Evolutionary conservation across 2,797 vertebrate species (phyloP), one percentile per base, ranked within the genome.

Genomic region (Periophthalmus magnuspinnatus): DNA sequence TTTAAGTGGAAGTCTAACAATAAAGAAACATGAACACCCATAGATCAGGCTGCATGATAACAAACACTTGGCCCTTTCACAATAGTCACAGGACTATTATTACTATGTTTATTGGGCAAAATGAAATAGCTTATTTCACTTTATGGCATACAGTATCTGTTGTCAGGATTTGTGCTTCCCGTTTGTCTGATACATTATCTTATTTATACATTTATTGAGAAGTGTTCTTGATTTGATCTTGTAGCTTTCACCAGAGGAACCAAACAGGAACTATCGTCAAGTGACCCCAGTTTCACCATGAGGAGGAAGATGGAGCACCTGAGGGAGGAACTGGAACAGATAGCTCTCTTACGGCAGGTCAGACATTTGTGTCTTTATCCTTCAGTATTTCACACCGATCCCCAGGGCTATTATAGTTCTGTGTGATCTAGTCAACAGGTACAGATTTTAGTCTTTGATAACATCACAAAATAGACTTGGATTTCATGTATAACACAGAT

Each of bases 291-390:
- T 54, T 99, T 99, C 88, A 99, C 97, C 14, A 99, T 99, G 94
- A 94, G 97, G 85, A 95, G 97, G 91, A 99, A 98, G 88, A 98
- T 99, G 97, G 97, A 99, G 76, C 97, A 99, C 87, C 88, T 99
- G 77, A 88, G 96, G 76, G 97, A 99, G 89, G 97, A 99, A 88
- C 93, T 97, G 84, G 97, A 99, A 11, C 96, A 98, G 86, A 97
- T 99, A 67, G 88, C 93, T 73, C 94, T 96, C 8, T 87, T 99
- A 63, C 96, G 96, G 33, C 94, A 94, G 91, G 97, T 99, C 87
- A 68, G 94, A 85, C 3, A 5, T 16, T 36, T 28, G 45, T 38
- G 58, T 77, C 56, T 77, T 83, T 55, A 36, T 32, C 10, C 1
- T 13, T 58, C 28, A 58, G 14, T 58, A 32, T 58, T 56, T 56